A percentile compares a stretch with the other conserved stretches of the same genome.
Evolutionary conservation across 2,113 vertebrate species (phyloP).

Genomic region (Phaetusa simplex): DNA sequence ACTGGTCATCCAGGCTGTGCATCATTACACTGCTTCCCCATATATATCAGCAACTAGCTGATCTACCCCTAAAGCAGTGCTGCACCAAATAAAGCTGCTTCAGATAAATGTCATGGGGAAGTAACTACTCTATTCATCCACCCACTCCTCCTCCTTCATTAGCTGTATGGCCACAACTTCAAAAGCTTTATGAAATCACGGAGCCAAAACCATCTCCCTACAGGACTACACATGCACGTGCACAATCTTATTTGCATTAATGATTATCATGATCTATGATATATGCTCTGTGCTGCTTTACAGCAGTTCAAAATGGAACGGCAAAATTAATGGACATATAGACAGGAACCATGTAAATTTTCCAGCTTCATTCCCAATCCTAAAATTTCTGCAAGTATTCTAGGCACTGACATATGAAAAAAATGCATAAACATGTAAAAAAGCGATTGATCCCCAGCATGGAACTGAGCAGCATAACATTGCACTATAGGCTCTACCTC

Average conservation of each 20-base stretch:
- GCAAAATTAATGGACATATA: neutral
- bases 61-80: neutral
- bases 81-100: neutral
- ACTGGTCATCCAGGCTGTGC: neutral
- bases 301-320: neutral
- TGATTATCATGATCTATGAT: neutral
- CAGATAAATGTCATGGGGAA: neutral
- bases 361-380: neutral
- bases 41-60: neutral
- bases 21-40: neutral
- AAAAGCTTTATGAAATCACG: neutral
- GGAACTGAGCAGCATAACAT: neutral
- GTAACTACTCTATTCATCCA: neutral
- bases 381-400: neutral
- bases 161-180: neutral
- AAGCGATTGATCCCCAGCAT: neutral
- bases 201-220: neutral
- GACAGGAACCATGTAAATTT: neutral
- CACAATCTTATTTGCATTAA: neutral
- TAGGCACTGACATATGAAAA: neutral
- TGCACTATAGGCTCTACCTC: neutral
- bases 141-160: neutral
- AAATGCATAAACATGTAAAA: neutral
- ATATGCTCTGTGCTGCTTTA: neutral
- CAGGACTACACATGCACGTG: neutral